A percentile compares a stretch with the other conserved stretches of the same genome.
Evolutionary conservation across 2,113 vertebrate genomes (phyloP).

Genomic region (Nettapus auritus): DNA sequence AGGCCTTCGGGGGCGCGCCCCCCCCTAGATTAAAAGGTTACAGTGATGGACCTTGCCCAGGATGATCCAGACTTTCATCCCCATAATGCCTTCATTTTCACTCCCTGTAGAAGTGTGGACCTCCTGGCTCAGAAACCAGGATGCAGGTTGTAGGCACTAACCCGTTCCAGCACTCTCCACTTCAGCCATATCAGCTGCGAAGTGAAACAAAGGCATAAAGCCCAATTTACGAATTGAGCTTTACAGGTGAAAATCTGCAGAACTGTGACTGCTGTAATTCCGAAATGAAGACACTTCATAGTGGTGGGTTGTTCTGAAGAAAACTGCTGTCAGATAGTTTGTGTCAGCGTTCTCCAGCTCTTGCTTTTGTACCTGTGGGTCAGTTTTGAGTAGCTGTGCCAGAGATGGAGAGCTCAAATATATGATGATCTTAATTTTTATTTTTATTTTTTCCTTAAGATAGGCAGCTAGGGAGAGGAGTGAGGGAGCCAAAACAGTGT

Average conservation of each 20-base stretch:
- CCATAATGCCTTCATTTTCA: constrained; percentile 8
- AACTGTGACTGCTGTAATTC: not conserved
- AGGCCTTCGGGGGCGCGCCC: no score
- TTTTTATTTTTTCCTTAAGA: not conserved
- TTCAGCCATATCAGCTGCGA: not conserved
- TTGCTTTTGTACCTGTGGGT: not conserved
- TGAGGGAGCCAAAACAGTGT: not conserved
- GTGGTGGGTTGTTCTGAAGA: not conserved
- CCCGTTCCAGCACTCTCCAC: not conserved
- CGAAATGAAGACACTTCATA: not conserved
- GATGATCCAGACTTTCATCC: not conserved
- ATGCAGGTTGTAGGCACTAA: not conserved
- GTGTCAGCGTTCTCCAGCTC: not conserved
- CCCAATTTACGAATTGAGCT: not conserved
- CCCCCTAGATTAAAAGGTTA: constrained; percentile 44
- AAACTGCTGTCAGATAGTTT: not conserved
- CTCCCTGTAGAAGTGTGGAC: not conserved
- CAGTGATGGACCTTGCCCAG: not conserved
- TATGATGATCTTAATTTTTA: not conserved
- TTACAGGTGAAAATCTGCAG: not conserved
- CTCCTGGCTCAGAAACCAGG: not conserved
- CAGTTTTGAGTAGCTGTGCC: not conserved
- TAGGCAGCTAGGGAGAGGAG: not conserved
- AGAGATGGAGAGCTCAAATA: not conserved
- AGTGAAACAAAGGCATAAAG: not conserved